Percentiles rank a stretch among this genome's conserved stretches.
Conservation (phyloP, 2,888 invertebrate species). For the Rhyacophila evoluta region DNA sequence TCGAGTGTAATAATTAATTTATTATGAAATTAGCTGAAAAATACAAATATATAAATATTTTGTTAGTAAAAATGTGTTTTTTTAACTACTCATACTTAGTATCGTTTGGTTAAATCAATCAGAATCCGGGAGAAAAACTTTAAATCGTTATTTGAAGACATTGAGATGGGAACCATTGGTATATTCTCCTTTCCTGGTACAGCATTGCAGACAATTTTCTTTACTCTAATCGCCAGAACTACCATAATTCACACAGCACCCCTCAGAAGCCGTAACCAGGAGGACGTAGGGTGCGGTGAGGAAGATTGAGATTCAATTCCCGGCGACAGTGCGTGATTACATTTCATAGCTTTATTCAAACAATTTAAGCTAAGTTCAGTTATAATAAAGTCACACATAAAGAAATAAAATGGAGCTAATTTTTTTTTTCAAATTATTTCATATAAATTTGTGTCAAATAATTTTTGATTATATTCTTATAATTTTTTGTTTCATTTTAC, state of each 20-base stretch:
- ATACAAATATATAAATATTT: no score
- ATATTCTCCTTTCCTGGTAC: neutral
- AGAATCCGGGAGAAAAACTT: neutral
- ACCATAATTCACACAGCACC: conserved; percentile 47
- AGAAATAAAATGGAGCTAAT: no score
- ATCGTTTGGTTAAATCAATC: no score
- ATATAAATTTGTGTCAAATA: no score
- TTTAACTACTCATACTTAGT: no score
- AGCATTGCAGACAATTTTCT: conserved; percentile 37
- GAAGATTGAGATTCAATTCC: neutral
- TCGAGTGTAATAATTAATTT: no score
- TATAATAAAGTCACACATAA: no score
- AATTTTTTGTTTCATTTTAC: no score
- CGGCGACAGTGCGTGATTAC: neutral
- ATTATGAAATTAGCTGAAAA: no score
- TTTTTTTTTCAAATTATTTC: no score
- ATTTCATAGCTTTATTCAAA: neutral
- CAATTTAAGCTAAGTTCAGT: neutral
- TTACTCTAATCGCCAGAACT: conserved; percentile 48
- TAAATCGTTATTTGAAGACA: neutral
- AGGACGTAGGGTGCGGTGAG: neutral
- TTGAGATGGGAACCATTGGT: neutral
- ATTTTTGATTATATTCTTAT: no score
- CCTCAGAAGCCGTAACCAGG: neutral
- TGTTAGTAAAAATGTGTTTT: no score